Percentiles rank a stretch among this genome's conserved stretches.
Conservation (phyloP, 2,888 invertebrate species). For the Oxyteleia sp. region DNA sequence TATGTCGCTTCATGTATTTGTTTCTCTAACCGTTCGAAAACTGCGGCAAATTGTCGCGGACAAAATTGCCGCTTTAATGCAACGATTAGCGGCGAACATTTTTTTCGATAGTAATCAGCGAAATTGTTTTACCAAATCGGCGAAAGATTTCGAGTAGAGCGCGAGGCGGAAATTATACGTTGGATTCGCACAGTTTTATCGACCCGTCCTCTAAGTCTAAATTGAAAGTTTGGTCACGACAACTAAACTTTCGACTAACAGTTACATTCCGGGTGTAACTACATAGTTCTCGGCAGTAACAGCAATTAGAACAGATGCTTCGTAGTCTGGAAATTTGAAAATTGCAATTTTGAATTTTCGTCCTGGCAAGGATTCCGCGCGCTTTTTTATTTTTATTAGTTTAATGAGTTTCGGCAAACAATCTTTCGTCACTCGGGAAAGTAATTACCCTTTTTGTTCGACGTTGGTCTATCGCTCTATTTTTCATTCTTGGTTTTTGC, state of each 20-base stretch:
- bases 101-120: not conserved
- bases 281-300: constrained; percentile 36
- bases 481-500: constrained; percentile 4
- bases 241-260: constrained; percentile 58
- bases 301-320: constrained; percentile 56
- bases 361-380: constrained; percentile 1
- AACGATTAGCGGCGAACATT: not conserved
- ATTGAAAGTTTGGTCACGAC: constrained; percentile 68
- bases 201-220: constrained; percentile 38
- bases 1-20: no score
- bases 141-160: constrained; percentile 27
- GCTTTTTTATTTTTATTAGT: constrained; percentile 32
- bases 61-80: not conserved
- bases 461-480: constrained; percentile 3
- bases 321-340: constrained; percentile 38
- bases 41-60: not conserved
- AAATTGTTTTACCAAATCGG: constrained; percentile 15
- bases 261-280: constrained; percentile 56
- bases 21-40: not conserved
- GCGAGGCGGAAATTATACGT: constrained; percentile 34
- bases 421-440: constrained; percentile 5
- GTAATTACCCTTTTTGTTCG: constrained; percentile 27
- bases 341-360: constrained; percentile 41
- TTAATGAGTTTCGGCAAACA: constrained; percentile 35
- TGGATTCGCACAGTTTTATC: constrained; percentile 43